Base-by-base conservation (phyloP, 1,140 invertebrate genomes). In the Leguminivora glycinivorella region DNA sequence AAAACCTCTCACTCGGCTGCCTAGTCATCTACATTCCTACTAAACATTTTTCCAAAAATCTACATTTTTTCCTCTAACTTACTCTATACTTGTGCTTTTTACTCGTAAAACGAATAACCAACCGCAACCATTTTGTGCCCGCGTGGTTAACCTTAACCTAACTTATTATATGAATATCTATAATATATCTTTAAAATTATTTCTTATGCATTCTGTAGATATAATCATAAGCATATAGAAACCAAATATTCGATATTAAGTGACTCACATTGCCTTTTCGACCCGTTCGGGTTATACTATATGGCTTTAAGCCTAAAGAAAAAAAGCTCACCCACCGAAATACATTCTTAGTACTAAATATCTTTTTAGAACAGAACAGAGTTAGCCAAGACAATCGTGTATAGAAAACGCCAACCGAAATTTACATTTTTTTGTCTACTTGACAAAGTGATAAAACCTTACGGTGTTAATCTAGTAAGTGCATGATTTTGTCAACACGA, bases 21-120 rank as follows among this genome's bases (percentile, higher is more conserved):
- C 74, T 84, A 83, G 72, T 67, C 75, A 78, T 74, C 76, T 88
- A 88, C 79, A 70, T 77, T 77, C 74, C 83, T 89, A 88, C 81
- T 87, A 88, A 88, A 90, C 84, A 90, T 87, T 80, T 86, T 79
- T 90, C 88, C 85, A 90, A 90, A 88, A 90, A 85, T 87, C 88
- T 90, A 89, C 83, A 83, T 82, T 82, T 85, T 85, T 85, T 85
- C 79, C 81, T 78, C 81, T 83, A 87, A 87, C 78, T 85, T 87
- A 84, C 26, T 52, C 80, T 85, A 84, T 66, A 72, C 81, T 87
- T 88, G 83, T 87, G 83, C 83, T 83, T 76, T 77, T 71, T 81
- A 84, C 85, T 81, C 80, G 79, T 83, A 80, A 79, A 77, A 63
- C 74, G 68, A 73, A 76, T 52, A 66, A 47, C 19, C 14, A 47